Conservation (phyloP, 1,140 invertebrate genomes). For the Drosophila neocordata region DNA sequence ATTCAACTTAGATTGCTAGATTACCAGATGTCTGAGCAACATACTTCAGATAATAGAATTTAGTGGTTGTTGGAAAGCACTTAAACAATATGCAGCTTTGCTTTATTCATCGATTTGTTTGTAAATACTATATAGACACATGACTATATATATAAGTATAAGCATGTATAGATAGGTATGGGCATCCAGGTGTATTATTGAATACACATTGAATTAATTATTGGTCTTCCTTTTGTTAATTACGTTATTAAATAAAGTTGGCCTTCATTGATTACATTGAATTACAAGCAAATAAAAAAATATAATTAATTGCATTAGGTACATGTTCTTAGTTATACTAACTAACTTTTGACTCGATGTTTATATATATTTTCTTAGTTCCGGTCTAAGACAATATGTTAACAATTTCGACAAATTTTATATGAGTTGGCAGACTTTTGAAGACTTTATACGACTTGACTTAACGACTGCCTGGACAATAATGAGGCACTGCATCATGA, state of each 20-base stretch:
- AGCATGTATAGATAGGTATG: neutral
- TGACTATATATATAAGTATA: too few species aligned
- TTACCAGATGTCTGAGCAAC: constrained; percentile 12
- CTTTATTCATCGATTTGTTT: constrained; percentile 18
- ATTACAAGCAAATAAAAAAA: neutral
- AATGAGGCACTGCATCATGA: constrained; percentile 8
- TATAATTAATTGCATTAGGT: neutral
- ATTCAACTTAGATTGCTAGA: constrained; percentile 10
- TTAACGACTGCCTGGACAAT: constrained; percentile 4
- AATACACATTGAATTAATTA: constrained; percentile 11
- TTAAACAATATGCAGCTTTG: constrained; percentile 19
- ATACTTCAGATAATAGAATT: constrained; percentile 1
- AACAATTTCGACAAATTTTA: neutral
- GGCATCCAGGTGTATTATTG: neutral
- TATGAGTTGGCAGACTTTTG: neutral
- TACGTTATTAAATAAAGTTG: neutral
- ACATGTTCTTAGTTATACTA: neutral
- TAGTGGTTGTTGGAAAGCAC: neutral
- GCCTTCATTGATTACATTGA: neutral
- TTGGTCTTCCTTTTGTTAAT: neutral
- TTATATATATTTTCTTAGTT: neutral
- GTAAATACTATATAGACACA: constrained; percentile 8
- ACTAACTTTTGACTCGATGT: neutral
- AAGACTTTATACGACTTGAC: neutral
- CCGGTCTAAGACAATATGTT: neutral